Base-by-base conservation (phyloP, 35 echinoderm and acorn worm species). In the Apostichopus californicus region DNA sequence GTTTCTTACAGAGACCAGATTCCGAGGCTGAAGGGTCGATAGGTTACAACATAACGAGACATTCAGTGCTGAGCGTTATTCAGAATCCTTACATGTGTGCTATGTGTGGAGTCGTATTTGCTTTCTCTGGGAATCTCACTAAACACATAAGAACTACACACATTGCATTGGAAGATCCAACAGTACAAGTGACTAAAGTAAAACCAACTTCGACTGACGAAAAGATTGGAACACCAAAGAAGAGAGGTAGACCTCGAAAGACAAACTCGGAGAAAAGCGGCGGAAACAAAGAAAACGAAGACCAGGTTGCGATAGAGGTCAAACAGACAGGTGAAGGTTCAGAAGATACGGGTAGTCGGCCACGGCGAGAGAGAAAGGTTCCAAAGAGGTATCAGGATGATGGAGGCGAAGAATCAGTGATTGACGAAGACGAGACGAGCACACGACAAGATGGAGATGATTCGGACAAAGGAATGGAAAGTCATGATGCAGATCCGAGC, bases 61-160 rank as follows among this genome's bases (percentile, higher is more conserved):
- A 89, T 75, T 53, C 86, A 10, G 60, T 89, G 17, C 1, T 68
- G 22, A 72, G 64, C 26, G 28, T 63, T 14, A 75, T 89, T 9
- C 61, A 89, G 63, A 91, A 91, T 56, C 89, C 89, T 8, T 91
- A 91, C 89, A 91, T 91, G 89, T 91, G 89, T 59, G 14, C 72
- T 1, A 57, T 91, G 60, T 91, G 89, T 28, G 89, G 89, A 21
- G 70, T 52, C 2, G 73, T 79, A 53, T 91, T 78, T 59, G 77
- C 53, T 91, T 66, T 24, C 21, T 72, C 61, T 12, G 89, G 28
- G 73, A 60, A 78, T 57, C 77, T 91, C 12, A 91, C 77, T n/a
- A 66, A 79, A 57, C 72, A 91, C 54, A 60, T 79, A 15, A 52
- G 56, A 15, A 66, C 8, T 12, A 61, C 17, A 22, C 85, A 61